phyloP scores from a whole-genome alignment of 2,888 invertebrate genomes.

The Seira musarum region DNA sequence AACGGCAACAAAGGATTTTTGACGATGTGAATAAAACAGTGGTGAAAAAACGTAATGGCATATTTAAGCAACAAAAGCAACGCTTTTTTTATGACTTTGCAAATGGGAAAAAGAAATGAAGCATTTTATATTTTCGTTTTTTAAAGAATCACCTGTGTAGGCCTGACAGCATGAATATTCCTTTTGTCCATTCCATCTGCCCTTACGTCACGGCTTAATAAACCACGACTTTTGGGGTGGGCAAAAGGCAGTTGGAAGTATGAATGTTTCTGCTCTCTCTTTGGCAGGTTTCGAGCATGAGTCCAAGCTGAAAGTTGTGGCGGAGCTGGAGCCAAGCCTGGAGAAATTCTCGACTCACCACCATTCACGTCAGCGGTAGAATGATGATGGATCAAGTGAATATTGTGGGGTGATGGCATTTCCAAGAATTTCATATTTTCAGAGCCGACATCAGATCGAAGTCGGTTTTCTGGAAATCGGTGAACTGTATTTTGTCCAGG shows the following conservation, averaged over 20 bases:
- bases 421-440: slow-evolving; percentile 61
- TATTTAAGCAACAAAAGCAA: too few relatives aligned
- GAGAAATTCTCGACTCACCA: slow-evolving; percentile 45
- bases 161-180: neutral
- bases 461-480: slow-evolving; percentile 34
- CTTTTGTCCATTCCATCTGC: neutral
- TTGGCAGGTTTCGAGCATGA: slow-evolving; percentile 66
- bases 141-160: neutral
- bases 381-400: slow-evolving; percentile 38
- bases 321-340: slow-evolving; percentile 17
- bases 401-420: slow-evolving; percentile 46
- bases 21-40: neutral
- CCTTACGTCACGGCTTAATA: neutral
- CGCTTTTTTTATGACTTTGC: too few relatives aligned
- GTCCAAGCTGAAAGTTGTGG: slow-evolving; percentile 50
- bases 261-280: slow-evolving; percentile 61
- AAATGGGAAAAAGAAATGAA: neutral
- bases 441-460: slow-evolving; percentile 21
- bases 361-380: neutral
- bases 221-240: neutral
- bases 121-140: neutral
- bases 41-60: neutral
- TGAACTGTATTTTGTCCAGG: slow-evolving; percentile 34
- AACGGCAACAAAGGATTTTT: too few relatives aligned
- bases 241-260: slow-evolving; percentile 19